A percentile compares a stretch with the other conserved stretches of the same genome.
These are phyloP conservation scores for Accipiter cooperii DNA, from an alignment of 2,113 vertebrate species.

Conservation along the genomic window DNA sequence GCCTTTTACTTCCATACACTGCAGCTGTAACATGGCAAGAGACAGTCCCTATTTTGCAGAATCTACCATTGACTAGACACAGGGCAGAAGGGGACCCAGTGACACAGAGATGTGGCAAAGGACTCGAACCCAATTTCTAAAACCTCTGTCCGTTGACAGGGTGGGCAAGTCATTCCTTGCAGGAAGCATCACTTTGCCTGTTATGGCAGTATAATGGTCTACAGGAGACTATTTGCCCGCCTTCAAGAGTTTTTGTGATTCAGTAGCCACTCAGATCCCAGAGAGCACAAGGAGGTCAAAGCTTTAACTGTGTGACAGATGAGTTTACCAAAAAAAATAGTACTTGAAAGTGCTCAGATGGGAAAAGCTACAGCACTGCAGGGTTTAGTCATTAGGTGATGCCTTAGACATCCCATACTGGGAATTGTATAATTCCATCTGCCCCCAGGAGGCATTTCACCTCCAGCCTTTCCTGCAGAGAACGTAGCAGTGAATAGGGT, in stretches of 20 bases:
- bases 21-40: accelerated
- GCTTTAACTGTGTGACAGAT: not conserved
- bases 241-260: not conserved
- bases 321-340: not conserved
- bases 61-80: not conserved
- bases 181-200: not conserved
- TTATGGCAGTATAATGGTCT: not conserved
- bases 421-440: not conserved
- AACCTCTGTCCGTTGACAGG: not conserved
- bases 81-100: not conserved
- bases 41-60: not conserved
- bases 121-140: not conserved
- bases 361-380: not conserved
- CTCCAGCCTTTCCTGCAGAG: not conserved
- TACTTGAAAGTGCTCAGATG: not conserved
- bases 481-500: not conserved
- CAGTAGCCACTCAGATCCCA: not conserved
- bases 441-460: not conserved
- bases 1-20: accelerated
- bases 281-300: not conserved
- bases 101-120: not conserved
- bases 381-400: not conserved
- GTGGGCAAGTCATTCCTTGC: not conserved
- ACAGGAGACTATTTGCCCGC: not conserved
- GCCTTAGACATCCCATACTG: not conserved